Conservation (phyloP, 2,797 vertebrate species). For the Petrocephalus sullivani region DNA sequence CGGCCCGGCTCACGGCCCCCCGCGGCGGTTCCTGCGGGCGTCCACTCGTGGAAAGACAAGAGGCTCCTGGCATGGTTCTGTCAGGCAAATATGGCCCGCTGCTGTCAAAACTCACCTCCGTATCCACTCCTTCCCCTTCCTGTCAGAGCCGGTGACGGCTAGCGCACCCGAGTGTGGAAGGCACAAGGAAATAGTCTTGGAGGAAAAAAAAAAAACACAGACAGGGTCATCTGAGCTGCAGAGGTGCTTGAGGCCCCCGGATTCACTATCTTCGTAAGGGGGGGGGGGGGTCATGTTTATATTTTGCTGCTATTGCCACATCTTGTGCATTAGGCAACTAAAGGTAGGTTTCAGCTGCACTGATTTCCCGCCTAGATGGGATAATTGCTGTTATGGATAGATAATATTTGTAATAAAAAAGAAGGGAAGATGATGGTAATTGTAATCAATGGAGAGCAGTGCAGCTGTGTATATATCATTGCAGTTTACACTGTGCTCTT, state of each 20-base stretch:
- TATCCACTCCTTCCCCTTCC: background rate
- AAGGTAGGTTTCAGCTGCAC: background rate
- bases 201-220: background rate
- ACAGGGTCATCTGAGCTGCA: background rate
- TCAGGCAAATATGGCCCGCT: background rate
- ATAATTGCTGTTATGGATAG: slow-evolving; percentile 14
- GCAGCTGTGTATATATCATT: slow-evolving; percentile 23
- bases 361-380: background rate
- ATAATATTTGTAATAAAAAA: slow-evolving; percentile 20
- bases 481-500: slow-evolving; percentile 3
- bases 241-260: background rate
- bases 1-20: background rate
- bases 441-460: slow-evolving; percentile 24
- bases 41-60: background rate
- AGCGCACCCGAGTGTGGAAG: background rate
- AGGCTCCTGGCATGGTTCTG: background rate
- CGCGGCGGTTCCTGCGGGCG: background rate
- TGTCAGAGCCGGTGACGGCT: slow-evolving; percentile 2
- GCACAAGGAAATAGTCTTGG: background rate
- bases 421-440: slow-evolving; percentile 18
- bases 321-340: background rate
- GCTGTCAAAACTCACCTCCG: slow-evolving; percentile 9
- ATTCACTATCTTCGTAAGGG: background rate
- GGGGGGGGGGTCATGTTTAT: background rate
- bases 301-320: background rate